These are phyloP conservation scores for Gandaritis pyraliata DNA, from an alignment of 2,888 invertebrate genomes.

Conservation along the genomic window DNA sequence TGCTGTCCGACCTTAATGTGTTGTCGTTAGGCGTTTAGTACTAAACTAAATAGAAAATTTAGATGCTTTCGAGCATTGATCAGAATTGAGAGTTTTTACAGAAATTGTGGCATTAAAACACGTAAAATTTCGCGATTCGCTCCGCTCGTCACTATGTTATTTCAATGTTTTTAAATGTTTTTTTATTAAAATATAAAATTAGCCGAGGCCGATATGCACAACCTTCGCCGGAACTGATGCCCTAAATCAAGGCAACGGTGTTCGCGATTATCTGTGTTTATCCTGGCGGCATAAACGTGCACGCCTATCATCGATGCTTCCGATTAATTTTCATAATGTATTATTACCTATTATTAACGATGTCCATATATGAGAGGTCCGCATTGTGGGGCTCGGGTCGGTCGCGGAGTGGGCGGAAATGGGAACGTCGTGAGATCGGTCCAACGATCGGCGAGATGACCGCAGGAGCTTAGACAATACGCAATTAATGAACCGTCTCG, in stretches of 20 bases:
- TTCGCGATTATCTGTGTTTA: conserved; percentile 66
- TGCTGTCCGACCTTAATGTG: no score
- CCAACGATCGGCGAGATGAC: conserved; percentile 63
- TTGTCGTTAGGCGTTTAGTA: no score
- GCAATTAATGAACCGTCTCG: conserved; percentile 73
- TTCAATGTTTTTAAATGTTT: neutral
- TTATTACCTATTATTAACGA: conserved; percentile 59
- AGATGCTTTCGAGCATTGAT: no score
- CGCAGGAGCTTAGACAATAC: conserved; percentile 67
- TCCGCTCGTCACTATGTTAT: no score
- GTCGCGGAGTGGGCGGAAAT: conserved; percentile 56
- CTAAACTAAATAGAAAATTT: no score
- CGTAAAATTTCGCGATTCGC: no score
- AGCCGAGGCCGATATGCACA: conserved; percentile 19
- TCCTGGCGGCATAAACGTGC: conserved; percentile 68
- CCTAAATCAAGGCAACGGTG: conserved; percentile 69
- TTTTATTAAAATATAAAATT: conserved; percentile 9
- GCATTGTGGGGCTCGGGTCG: conserved; percentile 37
- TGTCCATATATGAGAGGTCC: conserved; percentile 52
- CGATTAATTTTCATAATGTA: conserved; percentile 67
- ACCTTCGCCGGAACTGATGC: conserved; percentile 56
- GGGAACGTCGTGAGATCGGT: conserved; percentile 61
- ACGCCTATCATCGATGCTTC: conserved; percentile 69
- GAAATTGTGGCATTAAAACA: no score
- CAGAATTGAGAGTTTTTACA: no score